Base-by-base conservation (phyloP, 2,797 vertebrate genomes). In the Nothura maculosa region DNA sequence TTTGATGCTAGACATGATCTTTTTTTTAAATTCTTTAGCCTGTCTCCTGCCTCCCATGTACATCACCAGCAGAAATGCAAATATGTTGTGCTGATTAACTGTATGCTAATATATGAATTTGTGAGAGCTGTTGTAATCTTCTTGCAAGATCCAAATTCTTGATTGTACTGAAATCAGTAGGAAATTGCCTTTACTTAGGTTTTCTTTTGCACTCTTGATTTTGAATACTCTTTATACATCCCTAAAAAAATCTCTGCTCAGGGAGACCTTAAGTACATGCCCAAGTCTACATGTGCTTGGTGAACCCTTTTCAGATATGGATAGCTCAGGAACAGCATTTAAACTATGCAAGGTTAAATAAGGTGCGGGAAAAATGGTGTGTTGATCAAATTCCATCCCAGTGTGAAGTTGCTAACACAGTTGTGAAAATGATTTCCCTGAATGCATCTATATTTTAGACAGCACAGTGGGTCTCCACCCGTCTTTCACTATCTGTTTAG, bases 221-320 rank as follows among this genome's bases (percentile, higher is more conserved):
- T 28, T 55, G 45, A 64, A 34, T 34, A 7, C 32, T n/a, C 11
- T 13, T 66, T 70, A 76, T 40, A 24, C 3, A 8, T 47, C 30
- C 15, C 43, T 58, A 40, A 38, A 47, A 28, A 54, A 47, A 28
- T 45, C 9, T 22, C 22, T 25, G 9, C 38, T 48, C 4, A 4
- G 15, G 40, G 5, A 45, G 30, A 36, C 38, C 55, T 48, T 45
- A 60, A 77, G 32, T 30, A 52, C 21, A 1, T 13, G 18, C 24
- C 43, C 76, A 81, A 57, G 6, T 14, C 15, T 66, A 20, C 43
- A 77, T 14, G 4, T 2, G 27, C 18, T 5, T 1, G 1, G 28
- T n/a, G 17, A 63, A 22, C 2, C 9, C 16, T 50, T 62, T 50
- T n/a, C 25, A 22, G 34, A 24, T 54, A 54, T 0, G 1, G 27